Evolutionary conservation across 2,113 vertebrate genomes (phyloP).

Genomic region (Hippocampus barbouri): DNA sequence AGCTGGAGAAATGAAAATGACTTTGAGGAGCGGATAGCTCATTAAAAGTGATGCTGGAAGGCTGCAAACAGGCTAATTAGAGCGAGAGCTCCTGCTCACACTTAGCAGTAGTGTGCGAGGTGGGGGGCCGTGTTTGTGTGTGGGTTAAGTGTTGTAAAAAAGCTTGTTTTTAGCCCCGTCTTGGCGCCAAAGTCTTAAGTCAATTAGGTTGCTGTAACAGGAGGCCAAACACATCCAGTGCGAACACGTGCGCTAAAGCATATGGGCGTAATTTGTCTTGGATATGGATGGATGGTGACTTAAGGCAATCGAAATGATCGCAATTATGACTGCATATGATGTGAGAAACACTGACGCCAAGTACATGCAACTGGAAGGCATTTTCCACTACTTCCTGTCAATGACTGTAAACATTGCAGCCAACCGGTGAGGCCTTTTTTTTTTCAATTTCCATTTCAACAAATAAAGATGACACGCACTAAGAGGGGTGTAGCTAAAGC

Average conservation of each 20-base stretch:
- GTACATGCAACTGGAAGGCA: background rate
- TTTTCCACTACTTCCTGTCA: background rate
- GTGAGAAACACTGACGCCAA: conserved; percentile 2
- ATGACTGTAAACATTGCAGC: background rate
- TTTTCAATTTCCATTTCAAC: no score
- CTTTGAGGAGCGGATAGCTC: conserved; percentile 70
- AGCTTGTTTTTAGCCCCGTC: conserved; percentile 36
- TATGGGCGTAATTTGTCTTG: conserved; percentile 29
- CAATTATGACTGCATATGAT: conserved; percentile 19
- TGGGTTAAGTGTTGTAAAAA: conserved; percentile 40
- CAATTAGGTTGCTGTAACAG: conserved; percentile 48
- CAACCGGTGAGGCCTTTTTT: no score
- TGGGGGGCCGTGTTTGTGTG: conserved; percentile 47
- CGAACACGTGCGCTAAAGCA: conserved; percentile 25
- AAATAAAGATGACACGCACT: no score
- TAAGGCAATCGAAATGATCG: conserved; percentile 7
- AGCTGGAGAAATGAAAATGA: conserved; percentile 61
- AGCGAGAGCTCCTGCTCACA: conserved; percentile 59
- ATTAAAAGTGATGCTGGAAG: conserved; percentile 71
- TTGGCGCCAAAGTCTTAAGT: conserved; percentile 36
- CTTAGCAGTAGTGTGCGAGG: conserved; percentile 52
- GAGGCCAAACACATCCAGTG: conserved; percentile 25
- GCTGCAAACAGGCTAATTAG: conserved; percentile 70
- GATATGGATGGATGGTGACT: conserved; percentile 30
- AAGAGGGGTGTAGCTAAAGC: no score